phyloP scores from a whole-genome alignment of 1,140 invertebrate species.

The Macrocentrus cingulum region DNA sequence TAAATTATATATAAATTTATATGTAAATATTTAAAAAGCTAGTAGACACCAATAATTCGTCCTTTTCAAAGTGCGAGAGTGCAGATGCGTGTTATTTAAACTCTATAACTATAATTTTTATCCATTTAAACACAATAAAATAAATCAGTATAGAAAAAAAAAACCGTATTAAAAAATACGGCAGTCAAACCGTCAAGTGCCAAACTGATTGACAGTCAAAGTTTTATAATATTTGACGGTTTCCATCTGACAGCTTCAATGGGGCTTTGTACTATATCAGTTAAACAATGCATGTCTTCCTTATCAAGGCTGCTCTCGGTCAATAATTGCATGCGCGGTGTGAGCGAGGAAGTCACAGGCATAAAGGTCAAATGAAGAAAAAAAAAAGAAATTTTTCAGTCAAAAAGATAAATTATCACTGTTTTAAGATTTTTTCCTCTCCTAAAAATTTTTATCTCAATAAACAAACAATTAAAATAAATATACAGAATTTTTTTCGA shows the following conservation, averaged over 20 bases:
- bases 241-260: not conserved
- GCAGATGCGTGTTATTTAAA: not conserved
- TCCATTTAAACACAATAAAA: not conserved
- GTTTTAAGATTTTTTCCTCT: conserved; percentile 4
- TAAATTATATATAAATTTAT: conserved; percentile 18
- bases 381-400: not conserved
- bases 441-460: conserved; percentile 16
- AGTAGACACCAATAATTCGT: not conserved
- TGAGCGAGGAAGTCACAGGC: too few relatives aligned
- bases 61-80: not conserved
- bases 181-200: not conserved
- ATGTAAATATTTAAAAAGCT: conserved; percentile 29
- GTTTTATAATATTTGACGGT: not conserved
- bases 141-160: not conserved
- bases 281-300: too few relatives aligned
- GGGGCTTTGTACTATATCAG: not conserved
- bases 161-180: not conserved
- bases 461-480: conserved; percentile 8
- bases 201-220: not conserved
- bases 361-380: conserved; percentile 6
- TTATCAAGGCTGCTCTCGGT: too few relatives aligned
- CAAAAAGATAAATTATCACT: not conserved
- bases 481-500: too few relatives aligned
- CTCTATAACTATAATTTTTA: conserved; percentile 5
- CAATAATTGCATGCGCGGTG: too few relatives aligned